phyloP scores from a whole-genome alignment of 2,797 vertebrate species.

The Carapus acus region DNA sequence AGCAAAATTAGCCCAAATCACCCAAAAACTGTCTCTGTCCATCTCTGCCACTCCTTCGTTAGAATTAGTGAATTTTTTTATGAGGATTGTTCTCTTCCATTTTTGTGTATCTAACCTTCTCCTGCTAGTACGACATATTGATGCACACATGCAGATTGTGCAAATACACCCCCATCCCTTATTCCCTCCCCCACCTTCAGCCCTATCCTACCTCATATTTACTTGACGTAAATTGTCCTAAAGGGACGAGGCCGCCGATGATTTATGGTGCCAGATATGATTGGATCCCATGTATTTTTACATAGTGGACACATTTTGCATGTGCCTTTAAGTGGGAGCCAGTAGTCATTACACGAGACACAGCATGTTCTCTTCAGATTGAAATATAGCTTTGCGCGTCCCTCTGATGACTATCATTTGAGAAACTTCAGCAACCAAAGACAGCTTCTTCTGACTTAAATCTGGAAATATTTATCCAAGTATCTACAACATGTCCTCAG shows the following conservation, averaged over 20 bases:
- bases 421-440: slow-evolving; percentile 40
- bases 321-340: slow-evolving; percentile 48
- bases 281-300: slow-evolving; percentile 58
- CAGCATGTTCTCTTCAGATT: slow-evolving; percentile 33
- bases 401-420: slow-evolving; percentile 34
- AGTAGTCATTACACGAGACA: slow-evolving; percentile 54
- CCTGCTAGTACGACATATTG: slow-evolving; percentile 25
- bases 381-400: slow-evolving; percentile 45
- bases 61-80: too few species aligned
- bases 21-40: too few species aligned
- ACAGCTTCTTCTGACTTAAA: slow-evolving; percentile 27
- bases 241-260: slow-evolving; percentile 54
- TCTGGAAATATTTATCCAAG: slow-evolving; percentile 55
- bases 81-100: too few species aligned
- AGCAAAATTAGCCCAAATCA: too few species aligned
- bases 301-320: slow-evolving; percentile 49
- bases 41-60: slow-evolving; percentile 11
- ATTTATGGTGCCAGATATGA: slow-evolving; percentile 59
- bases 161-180: slow-evolving; percentile 29
- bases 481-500: slow-evolving; percentile 33
- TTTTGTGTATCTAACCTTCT: not conserved
- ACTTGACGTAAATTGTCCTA: slow-evolving; percentile 56
- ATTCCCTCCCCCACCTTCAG: slow-evolving; percentile 31
- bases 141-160: slow-evolving; percentile 25
- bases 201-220: slow-evolving; percentile 40